Base-by-base conservation (phyloP, 1,140 invertebrate species). In the Drosophila sechellia region DNA sequence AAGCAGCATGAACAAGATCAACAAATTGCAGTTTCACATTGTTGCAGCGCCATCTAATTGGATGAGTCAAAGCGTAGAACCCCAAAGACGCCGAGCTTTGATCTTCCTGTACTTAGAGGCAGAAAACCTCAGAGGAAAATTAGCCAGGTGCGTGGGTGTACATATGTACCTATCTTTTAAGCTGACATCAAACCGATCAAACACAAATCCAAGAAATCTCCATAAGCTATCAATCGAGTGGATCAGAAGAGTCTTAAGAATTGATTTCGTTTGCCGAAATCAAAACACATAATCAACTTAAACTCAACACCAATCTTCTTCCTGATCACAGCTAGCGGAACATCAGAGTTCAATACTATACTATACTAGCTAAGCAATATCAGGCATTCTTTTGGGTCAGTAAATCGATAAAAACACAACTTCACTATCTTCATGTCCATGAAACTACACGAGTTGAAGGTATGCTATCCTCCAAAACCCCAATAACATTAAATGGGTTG, bases 11-110 rank as follows among this genome's bases (percentile, higher is more conserved):
- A 50, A 20, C 48, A 42, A 34, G 22, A 56, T 34, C 49, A 13
- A 49, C 31, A 56, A 70, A 70, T 49, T 70, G 52, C 68, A 71
- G 17, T 71, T 70, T 70, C 64, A 42, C 68, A 43, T n/a, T 35
- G 34, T 13, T 22, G 17, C 35, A 54, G 39, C 25, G 17, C n/a
- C 4, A 31, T 13, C 37, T 59, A 59, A 42, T 59, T 59, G 59
- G 59, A 59, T 59, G 27, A 61, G 17, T 42, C 17, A 34, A 61
- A 63, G 59, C 17, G 15, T 20, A 35, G 15, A 37, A 35, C 1
- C 11, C 31, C 12, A 2, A 35, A 20, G 42, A 34, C 17, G 10
- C n/a, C 15, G 2, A 22, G 17, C 17, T 15, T 10, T 2, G 11
- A 45, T 60, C 12, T 11, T 12, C 13, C 2, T 20, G n/a, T 20